A percentile compares a stretch with the other conserved stretches of the same genome.
Evolutionary conservation across 2,888 invertebrate species (phyloP).

Genomic region (Smittia sp.): DNA sequence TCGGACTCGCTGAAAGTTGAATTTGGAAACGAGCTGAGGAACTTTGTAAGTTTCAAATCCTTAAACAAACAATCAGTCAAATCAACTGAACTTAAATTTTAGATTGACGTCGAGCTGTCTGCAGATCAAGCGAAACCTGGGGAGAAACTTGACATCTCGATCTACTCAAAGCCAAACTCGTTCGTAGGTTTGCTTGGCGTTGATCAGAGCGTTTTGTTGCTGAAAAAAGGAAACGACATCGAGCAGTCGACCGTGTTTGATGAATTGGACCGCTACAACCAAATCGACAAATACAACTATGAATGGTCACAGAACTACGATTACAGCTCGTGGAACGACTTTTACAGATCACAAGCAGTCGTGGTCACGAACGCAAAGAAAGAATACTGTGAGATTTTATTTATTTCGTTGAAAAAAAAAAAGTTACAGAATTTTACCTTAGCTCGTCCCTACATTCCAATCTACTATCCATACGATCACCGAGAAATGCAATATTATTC

Average conservation of each 20-base stretch:
- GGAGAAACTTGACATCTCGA: constrained; percentile 70
- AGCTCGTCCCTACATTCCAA: neutral
- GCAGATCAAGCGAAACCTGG: constrained; percentile 70
- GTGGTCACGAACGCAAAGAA: constrained; percentile 40
- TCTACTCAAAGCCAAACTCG: constrained; percentile 80
- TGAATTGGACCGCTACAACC: neutral
- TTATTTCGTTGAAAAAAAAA: neutral
- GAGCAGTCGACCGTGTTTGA: neutral
- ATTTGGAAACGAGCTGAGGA: constrained; percentile 72
- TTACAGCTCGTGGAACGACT: neutral
- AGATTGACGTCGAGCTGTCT: constrained; percentile 68
- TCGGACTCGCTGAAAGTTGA: constrained; percentile 81
- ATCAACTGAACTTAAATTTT: constrained; percentile 40
- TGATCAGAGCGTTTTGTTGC: constrained; percentile 74
- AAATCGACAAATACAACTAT: neutral
- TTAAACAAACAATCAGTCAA: constrained; percentile 9
- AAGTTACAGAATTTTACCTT: neutral
- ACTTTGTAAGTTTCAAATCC: constrained; percentile 61
- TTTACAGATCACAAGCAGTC: neutral
- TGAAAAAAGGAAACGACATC: constrained; percentile 67
- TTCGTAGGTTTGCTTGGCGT: constrained; percentile 84
- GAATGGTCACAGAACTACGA: neutral
- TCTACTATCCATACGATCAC: neutral
- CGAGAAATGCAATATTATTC: too few relatives aligned
- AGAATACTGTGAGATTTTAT: neutral